A percentile compares a stretch with the other conserved stretches of the same genome.
Evolutionary conservation across 2,888 invertebrate genomes (phyloP).

Genomic region (Cryptus armator): DNA sequence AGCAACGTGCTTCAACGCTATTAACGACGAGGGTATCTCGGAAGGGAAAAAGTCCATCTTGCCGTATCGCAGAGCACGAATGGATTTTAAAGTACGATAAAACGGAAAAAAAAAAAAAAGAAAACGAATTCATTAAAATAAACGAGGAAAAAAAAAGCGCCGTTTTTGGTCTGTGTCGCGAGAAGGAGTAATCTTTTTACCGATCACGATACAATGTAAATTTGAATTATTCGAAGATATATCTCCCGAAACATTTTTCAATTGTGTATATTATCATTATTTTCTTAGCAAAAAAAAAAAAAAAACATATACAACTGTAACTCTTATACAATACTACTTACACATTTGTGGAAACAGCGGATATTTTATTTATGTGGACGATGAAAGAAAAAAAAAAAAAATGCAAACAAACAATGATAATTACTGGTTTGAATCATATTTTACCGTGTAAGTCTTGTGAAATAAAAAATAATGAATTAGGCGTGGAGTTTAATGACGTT

Average conservation of each 20-base stretch:
- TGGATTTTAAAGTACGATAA: conserved; percentile 6
- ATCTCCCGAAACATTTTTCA: conserved; percentile 82
- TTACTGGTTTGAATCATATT: conserved; percentile 75
- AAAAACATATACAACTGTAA: conserved; percentile 80
- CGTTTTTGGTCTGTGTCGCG: conserved; percentile 70
- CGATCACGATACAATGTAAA: conserved; percentile 80
- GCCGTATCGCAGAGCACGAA: conserved; percentile 38
- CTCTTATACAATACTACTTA: conserved; percentile 72
- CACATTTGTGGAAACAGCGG: conserved; percentile 73
- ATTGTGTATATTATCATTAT: conserved; percentile 84
- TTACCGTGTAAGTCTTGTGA: conserved; percentile 67
- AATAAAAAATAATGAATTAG: conserved; percentile 62
- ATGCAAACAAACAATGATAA: conserved; percentile 67
- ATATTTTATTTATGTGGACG: conserved; percentile 79
- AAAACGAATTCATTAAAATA: background rate
- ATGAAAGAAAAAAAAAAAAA: conserved; percentile 59
- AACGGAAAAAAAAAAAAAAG: background rate
- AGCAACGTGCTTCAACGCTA: conserved; percentile 65
- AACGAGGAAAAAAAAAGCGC: conserved; percentile 44
- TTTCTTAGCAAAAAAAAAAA: conserved; percentile 77
- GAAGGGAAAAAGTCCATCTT: conserved; percentile 21
- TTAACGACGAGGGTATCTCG: conserved; percentile 30
- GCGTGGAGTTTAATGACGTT: conserved; percentile 60
- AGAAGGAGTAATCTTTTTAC: conserved; percentile 74
- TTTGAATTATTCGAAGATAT: conserved; percentile 82